These are phyloP conservation scores for Elegia similella DNA, from an alignment of 2,888 invertebrate species.

Conservation along the genomic window DNA sequence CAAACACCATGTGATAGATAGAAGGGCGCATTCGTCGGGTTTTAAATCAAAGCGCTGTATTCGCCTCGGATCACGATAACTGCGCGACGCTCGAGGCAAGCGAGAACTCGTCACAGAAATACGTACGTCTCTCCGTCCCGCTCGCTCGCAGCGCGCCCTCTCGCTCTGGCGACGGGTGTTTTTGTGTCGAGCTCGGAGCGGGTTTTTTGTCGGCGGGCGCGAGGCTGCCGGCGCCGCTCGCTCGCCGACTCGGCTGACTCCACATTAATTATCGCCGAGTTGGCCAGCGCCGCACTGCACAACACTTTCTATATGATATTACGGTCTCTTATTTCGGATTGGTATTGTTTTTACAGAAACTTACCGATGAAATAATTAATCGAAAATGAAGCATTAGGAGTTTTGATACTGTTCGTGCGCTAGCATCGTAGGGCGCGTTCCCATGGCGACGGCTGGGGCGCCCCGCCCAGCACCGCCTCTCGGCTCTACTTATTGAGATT, in stretches of 20 bases:
- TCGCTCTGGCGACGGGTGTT: conserved; percentile 70
- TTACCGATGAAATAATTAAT: conserved; percentile 3
- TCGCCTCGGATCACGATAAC: conserved; percentile 69
- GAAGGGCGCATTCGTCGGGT: conserved; percentile 78
- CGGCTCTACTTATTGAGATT: conserved; percentile 54
- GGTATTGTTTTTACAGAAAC: conserved; percentile 31
- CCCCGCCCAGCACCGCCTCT: conserved; percentile 60
- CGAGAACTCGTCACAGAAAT: conserved; percentile 77
- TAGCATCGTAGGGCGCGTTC: conserved; percentile 52
- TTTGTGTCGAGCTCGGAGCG: conserved; percentile 70
- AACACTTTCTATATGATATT: conserved; percentile 74
- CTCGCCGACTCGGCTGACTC: conserved; percentile 62
- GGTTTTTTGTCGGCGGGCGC: conserved; percentile 75
- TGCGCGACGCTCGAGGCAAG: conserved; percentile 72
- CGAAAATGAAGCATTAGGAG: background rate
- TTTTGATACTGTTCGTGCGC: conserved; percentile 10
- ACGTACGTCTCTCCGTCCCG: conserved; percentile 60
- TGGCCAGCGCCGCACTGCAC: conserved; percentile 57
- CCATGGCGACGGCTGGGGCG: conserved; percentile 66
- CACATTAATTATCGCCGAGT: conserved; percentile 77
- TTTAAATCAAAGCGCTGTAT: conserved; percentile 79
- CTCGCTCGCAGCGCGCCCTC: conserved; percentile 52
- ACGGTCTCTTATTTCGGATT: conserved; percentile 45
- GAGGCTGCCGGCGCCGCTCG: conserved; percentile 66
- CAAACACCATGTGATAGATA: conserved; percentile 82